These are phyloP conservation scores for Dryadula phaetusa DNA, from an alignment of 2,888 invertebrate species.

Conservation along the genomic window DNA sequence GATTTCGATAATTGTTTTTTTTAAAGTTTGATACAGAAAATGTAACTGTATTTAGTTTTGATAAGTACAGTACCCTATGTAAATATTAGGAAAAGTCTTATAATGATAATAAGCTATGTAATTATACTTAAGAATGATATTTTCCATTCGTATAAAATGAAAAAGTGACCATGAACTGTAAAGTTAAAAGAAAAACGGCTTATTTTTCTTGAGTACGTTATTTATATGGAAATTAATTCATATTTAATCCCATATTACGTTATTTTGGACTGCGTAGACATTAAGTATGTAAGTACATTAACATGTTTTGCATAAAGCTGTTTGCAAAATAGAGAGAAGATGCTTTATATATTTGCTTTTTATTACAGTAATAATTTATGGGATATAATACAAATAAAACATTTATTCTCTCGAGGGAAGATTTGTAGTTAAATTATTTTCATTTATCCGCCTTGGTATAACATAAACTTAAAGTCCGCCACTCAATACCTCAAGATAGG, in stretches of 20 bases:
- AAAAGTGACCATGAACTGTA: not conserved
- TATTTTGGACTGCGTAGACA: slow-evolving; percentile 28
- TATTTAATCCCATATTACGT: slow-evolving; percentile 17
- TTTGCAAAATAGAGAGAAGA: slow-evolving; percentile 25
- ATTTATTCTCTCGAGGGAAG: too few relatives aligned
- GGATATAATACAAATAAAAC: too few relatives aligned
- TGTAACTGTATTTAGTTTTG: too few relatives aligned
- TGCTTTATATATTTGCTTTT: not conserved
- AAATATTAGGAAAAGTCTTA: too few relatives aligned
- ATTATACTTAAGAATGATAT: not conserved
- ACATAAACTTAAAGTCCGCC: too few relatives aligned
- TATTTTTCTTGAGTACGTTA: slow-evolving; percentile 28
- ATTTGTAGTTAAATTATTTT: too few relatives aligned
- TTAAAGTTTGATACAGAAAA: too few relatives aligned
- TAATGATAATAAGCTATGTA: not conserved
- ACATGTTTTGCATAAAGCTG: slow-evolving; percentile 27
- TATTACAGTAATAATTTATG: not conserved
- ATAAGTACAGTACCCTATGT: too few relatives aligned
- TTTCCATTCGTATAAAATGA: not conserved
- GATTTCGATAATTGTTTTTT: too few relatives aligned
- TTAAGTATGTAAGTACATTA: slow-evolving; percentile 31
- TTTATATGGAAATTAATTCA: slow-evolving; percentile 37
- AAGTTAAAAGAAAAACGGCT: slow-evolving; percentile 14
- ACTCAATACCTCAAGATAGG: too few relatives aligned
- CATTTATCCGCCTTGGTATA: too few relatives aligned